Evolutionary conservation across 2,113 vertebrate genomes (phyloP).

Genomic region (Tursiops truncatus): DNA sequence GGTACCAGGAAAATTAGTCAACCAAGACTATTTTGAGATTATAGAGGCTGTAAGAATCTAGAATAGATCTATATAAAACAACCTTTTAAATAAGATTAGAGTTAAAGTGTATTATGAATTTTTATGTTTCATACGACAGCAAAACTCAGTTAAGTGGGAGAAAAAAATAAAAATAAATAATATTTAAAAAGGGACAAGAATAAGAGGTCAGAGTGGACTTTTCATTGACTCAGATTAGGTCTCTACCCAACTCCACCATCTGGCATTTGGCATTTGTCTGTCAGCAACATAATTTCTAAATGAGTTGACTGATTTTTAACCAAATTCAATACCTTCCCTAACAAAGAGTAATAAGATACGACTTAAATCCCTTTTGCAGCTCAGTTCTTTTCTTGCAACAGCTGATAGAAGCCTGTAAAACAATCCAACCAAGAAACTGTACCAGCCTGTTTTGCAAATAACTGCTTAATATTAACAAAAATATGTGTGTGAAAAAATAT

Average conservation of each 20-base stretch:
- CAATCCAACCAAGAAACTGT: conserved; percentile 47
- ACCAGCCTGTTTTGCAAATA: conserved; percentile 49
- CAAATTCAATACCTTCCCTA: conserved; percentile 64
- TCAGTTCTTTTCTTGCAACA: conserved; percentile 51
- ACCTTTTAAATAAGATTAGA: conserved; percentile 65
- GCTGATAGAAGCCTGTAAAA: conserved; percentile 57
- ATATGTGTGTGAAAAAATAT: not conserved
- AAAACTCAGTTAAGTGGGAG: conserved; percentile 64
- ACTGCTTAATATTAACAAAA: conserved; percentile 52
- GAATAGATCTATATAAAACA: conserved; percentile 54
- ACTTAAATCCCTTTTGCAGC: conserved; percentile 51
- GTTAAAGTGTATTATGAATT: conserved; percentile 60
- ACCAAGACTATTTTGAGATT: conserved; percentile 36
- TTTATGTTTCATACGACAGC: conserved; percentile 66
- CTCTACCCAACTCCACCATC: conserved; percentile 60
- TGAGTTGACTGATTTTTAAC: conserved; percentile 70
- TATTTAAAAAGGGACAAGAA: conserved; percentile 49
- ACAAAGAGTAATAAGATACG: conserved; percentile 67
- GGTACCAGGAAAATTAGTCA: conserved; percentile 51
- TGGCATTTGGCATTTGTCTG: conserved; percentile 72
- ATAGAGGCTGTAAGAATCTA: conserved; percentile 39
- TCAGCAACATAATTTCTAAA: conserved; percentile 71
- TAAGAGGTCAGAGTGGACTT: conserved; percentile 65
- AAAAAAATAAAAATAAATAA: conserved; percentile 62
- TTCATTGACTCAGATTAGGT: conserved; percentile 70